Conservation (phyloP, 2,113 vertebrate species). For the Catharus fuscescens region DNA sequence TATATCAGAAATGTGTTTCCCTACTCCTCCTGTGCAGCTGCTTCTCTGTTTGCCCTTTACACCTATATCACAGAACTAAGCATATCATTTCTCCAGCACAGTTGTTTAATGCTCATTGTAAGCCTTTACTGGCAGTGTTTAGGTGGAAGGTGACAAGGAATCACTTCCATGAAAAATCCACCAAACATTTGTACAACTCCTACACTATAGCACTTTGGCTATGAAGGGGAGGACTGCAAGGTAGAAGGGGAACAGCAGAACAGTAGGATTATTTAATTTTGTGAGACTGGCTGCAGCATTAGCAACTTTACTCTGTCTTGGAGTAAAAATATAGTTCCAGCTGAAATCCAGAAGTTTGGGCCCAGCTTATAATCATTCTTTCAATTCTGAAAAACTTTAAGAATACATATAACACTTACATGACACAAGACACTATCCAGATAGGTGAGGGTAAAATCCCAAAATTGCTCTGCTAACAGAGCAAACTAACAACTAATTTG, state of each 20-base stretch:
- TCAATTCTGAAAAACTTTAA: background rate
- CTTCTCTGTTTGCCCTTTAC: background rate
- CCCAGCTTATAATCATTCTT: background rate
- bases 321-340: background rate
- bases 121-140: background rate
- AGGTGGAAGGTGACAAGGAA: background rate
- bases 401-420: background rate
- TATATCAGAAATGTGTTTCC: background rate
- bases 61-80: background rate
- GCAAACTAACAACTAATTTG: background rate
- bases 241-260: background rate
- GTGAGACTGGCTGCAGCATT: background rate
- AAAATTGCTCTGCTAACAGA: background rate
- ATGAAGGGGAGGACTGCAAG: background rate
- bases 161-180: background rate
- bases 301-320: background rate
- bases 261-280: background rate
- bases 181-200: background rate
- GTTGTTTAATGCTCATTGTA: background rate
- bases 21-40: background rate
- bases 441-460: background rate
- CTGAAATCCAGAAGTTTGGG: background rate
- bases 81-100: background rate
- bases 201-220: background rate
- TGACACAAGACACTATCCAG: rapidly evolving